Base-by-base conservation (phyloP, 2,113 vertebrate species). In the Indri indri region DNA sequence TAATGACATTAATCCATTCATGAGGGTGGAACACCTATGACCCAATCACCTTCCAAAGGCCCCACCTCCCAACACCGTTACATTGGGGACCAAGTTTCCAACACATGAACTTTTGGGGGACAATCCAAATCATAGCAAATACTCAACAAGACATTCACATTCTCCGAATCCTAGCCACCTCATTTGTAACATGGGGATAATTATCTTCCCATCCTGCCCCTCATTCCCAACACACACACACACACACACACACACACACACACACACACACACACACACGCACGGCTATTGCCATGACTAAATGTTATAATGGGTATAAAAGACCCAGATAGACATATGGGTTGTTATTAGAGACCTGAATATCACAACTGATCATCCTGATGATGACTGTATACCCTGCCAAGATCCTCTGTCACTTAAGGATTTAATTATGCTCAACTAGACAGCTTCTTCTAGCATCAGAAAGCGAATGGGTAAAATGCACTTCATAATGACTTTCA, bases 371-470 rank as follows among this genome's bases (percentile, higher is more conserved):
- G 42, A 90, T 93, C 87, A 76, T 91, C 95, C 22, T 83, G 61
- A 77, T 76, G 40, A 96, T 74, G 47, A 93, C 61, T 57, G n/a
- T 68, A 94, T 66, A 82, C 8, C 61, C 65, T 85, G 37, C 77
- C 94, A 92, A 93, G 61, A 87, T 71, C 37, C 92, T 92, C 40
- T 94, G 73, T 95, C 68, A 84, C 63, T 84, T 91, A 61, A 83
- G 70, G 77, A 96, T 76, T 88, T 88, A 91, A 93, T 71, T 85
- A 85, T 0, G 6, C n/a, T 91, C 32, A 90, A 90, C 42, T 61
- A 65, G 68, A 89, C 34, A 63, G 68, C 61, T 61, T n/a, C 61
- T 92, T 91, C 50, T 54, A 88, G 68, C 30, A 84, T 37, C 66
- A 92, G 71, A 88, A 88, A 93, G 77, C 65, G 50, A 66, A 52